These are phyloP conservation scores for Prionace glauca DNA, from an alignment of 2,797 vertebrate species.

Conservation along the genomic window DNA sequence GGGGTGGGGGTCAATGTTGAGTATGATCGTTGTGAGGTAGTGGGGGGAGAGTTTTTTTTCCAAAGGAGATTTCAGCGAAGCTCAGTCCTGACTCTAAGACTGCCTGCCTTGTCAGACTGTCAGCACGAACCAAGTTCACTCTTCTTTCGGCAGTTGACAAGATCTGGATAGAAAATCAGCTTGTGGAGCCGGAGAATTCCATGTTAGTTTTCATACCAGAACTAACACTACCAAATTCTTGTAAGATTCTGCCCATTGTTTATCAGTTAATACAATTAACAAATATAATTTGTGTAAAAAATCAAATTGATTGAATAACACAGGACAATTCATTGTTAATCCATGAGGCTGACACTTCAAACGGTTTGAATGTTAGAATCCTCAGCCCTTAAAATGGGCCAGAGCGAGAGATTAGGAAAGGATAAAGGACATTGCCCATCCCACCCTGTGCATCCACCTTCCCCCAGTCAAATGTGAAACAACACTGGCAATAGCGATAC, in stretches of 20 bases:
- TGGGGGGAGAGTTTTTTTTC: too few relatives aligned
- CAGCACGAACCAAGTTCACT: too few relatives aligned
- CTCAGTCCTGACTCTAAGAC: too few relatives aligned
- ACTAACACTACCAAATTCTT: too few relatives aligned
- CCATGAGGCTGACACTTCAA: background rate
- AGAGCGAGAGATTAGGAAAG: background rate
- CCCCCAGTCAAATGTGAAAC: background rate
- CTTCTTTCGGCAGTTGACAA: too few relatives aligned
- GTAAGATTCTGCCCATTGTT: background rate
- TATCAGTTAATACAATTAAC: background rate
- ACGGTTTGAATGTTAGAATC: background rate
- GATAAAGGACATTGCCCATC: background rate
- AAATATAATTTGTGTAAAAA: background rate
- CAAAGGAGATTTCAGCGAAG: too few relatives aligned
- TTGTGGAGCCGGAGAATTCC: too few relatives aligned
- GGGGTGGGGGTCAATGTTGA: too few relatives aligned
- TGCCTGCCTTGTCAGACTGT: too few relatives aligned
- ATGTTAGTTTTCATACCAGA: too few relatives aligned
- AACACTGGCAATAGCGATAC: background rate
- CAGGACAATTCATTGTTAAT: background rate
- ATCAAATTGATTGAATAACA: background rate
- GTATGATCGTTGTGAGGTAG: too few relatives aligned
- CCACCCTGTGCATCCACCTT: background rate
- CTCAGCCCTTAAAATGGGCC: background rate
- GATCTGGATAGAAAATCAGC: too few relatives aligned